Evolutionary conservation across 2,888 invertebrate genomes (phyloP), one percentile per base, ranked within the genome.

Genomic region (Dasysyrphus albostriatus): DNA sequence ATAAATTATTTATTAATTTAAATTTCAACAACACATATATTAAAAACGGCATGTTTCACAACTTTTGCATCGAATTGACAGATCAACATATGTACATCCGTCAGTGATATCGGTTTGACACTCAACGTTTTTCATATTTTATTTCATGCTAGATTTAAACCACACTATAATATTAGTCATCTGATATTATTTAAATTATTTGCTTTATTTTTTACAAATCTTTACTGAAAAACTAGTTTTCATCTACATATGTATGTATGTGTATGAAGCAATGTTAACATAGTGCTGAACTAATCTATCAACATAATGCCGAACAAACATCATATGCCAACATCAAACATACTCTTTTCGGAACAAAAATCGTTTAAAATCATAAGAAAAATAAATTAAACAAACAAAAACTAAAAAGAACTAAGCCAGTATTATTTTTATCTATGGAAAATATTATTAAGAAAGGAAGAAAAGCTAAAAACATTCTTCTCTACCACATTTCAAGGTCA

Each of bases 401-500:
- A 14, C 7, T 12, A 44, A 47, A 37, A 67, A 58, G 3, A 59
- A 44, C 32, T 16, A 37, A 44, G 1, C 29, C 24, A 42, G 58
- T 69, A 51, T 39, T 19, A 65, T 29, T 56, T 61, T 72, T 67
- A 70, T 58, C 65, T 67, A 51, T 12, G 47, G 4, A 34, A 49
- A 39, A 37, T 42, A 42, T 42, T 16, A 47, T 63, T 16, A 42
- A 8, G 16, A 10, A 58, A 58, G 10, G 3, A 58, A 16, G 6
- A 12, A 49, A 16, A 47, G 0, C 10, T 12, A n/a, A 65, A 34
- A 67, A 5, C 14, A 12, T 44, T 42, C 56, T 44, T 24, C 44
- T 42, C 42, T 2, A 19, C 49, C 29, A n/a, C 34, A 49, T 42
- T 51, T 42, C 37, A 75, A 69, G 80, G 80, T 74, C 80, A 54